phyloP scores from a whole-genome alignment of 2,888 invertebrate genomes.

The Amblyjoppa fuscipennis region DNA sequence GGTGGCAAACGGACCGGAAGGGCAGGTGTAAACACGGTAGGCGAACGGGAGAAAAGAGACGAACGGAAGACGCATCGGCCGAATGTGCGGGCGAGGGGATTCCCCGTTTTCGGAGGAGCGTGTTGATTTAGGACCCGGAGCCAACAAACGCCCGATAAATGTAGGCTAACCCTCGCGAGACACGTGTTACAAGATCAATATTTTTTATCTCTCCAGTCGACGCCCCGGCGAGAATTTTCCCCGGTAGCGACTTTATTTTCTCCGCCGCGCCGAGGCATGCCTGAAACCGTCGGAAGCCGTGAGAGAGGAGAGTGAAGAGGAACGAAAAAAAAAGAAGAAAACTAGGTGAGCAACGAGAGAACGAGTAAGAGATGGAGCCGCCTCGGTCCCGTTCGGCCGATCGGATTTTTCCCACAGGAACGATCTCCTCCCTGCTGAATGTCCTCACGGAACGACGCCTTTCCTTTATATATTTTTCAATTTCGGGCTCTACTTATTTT shows the following conservation, averaged over 20 bases:
- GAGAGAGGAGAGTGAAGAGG: background rate
- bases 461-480: conserved; percentile 76
- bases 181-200: conserved; percentile 79
- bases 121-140: conserved; percentile 80
- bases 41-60: conserved; percentile 36
- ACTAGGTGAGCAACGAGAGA: conserved; percentile 6
- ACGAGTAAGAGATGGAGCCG: background rate
- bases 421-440: conserved; percentile 18
- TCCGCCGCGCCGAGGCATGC: conserved; percentile 5
- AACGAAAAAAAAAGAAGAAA: background rate
- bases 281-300: background rate
- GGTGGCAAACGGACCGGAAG: conserved; percentile 73
- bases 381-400: conserved; percentile 13
- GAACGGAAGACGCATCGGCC: background rate
- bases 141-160: conserved; percentile 73
- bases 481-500: conserved; percentile 73
- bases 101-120: conserved; percentile 25
- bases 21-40: conserved; percentile 74
- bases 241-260: conserved; percentile 5
- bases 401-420: conserved; percentile 55
- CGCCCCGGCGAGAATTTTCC: conserved; percentile 42
- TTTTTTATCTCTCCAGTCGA: conserved; percentile 68
- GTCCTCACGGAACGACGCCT: conserved; percentile 41
- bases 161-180: conserved; percentile 75
- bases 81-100: conserved; percentile 14